Base-by-base conservation (phyloP, 2,888 invertebrate species). In the Acleris sparsana region DNA sequence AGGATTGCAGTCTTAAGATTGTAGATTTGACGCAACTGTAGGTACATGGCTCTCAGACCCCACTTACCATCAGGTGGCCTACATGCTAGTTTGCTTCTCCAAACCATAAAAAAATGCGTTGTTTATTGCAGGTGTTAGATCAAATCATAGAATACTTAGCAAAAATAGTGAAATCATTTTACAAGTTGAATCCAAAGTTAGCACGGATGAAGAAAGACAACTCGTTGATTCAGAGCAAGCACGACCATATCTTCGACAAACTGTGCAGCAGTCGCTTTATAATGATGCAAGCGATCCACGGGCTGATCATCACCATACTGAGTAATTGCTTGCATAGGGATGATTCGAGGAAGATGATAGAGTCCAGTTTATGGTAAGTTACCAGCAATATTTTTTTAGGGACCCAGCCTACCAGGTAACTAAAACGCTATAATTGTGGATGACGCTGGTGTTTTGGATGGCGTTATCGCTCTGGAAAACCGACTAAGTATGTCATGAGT, bases 281-380 rank as follows among this genome's bases (percentile, higher is more conserved):
- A 72, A 86, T 94, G 82, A 84, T 93, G 68, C 94, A 93, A 78
- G 86, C 93, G 53, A 82, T 94, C 58, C 87, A 92, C 64, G 91
- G 89, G 58, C 87, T 94, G n/a, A 91, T 94, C 58, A 82, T 80
- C 25, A 93, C 94, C 43, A 93, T 94, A 73, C 73, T 93, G 52
- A 87, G 88, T 63, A 92, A 92, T 11, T 93, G 92, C 75, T 79
- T 94, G 29, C 94, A 93, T 77, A 88, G 94, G 73, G 93, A 94
- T 77, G 94, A 94, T 72, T 92, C 93, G 1, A 93, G 94, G 73
- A 92, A 92, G 76, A 86, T 94, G 78, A 87, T 94, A 52, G 92
- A 93, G 75, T 89, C 94, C 52, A 93, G 93, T 72, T 87, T 94
- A 71, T 93, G 92, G 94, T 94, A 82, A 85, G 82, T 9, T 20